Evolutionary conservation across 2,113 vertebrate genomes (phyloP).

Genomic region (Lipophrys pholis): DNA sequence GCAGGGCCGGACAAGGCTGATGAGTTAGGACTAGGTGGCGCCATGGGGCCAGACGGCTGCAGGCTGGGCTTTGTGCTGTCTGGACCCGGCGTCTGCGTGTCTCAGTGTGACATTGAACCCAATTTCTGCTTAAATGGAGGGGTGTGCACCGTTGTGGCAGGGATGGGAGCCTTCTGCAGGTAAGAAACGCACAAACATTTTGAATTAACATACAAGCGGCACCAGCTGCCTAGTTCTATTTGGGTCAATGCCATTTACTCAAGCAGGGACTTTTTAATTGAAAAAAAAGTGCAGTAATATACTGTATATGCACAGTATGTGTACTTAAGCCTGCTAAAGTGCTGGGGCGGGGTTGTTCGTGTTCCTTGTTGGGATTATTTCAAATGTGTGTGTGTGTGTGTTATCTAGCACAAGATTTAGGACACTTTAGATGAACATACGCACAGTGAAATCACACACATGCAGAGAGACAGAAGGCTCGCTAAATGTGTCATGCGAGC

Average conservation of each 20-base stretch:
- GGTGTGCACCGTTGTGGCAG: slow-evolving; percentile 74
- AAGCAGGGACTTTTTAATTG: background rate
- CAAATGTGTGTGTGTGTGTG: slow-evolving; percentile 21
- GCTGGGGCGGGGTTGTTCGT: no score
- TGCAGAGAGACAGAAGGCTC: slow-evolving; percentile 46
- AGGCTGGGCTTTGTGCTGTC: slow-evolving; percentile 74
- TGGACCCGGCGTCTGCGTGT: slow-evolving; percentile 71
- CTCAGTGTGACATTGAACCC: slow-evolving; percentile 73
- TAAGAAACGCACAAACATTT: slow-evolving; percentile 37
- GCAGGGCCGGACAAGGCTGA: slow-evolving; percentile 39
- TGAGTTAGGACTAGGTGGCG: slow-evolving; percentile 52
- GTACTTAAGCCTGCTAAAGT: no score
- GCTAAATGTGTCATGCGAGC: slow-evolving; percentile 59
- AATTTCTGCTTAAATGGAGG: slow-evolving; percentile 80
- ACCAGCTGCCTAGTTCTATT: background rate
- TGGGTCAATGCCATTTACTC: no score
- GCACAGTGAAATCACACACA: slow-evolving; percentile 33
- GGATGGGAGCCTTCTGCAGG: slow-evolving; percentile 79
- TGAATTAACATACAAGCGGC: background rate
- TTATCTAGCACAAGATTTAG: slow-evolving; percentile 56
- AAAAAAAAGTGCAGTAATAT: no score
- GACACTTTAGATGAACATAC: slow-evolving; percentile 23
- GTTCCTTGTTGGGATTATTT: slow-evolving; percentile 18
- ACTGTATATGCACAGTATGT: no score
- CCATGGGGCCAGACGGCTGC: slow-evolving; percentile 67